Percentiles rank a stretch among this genome's conserved stretches.
Conservation (phyloP, 1,140 invertebrate species). For the Drosophila kurseongensis region DNA sequence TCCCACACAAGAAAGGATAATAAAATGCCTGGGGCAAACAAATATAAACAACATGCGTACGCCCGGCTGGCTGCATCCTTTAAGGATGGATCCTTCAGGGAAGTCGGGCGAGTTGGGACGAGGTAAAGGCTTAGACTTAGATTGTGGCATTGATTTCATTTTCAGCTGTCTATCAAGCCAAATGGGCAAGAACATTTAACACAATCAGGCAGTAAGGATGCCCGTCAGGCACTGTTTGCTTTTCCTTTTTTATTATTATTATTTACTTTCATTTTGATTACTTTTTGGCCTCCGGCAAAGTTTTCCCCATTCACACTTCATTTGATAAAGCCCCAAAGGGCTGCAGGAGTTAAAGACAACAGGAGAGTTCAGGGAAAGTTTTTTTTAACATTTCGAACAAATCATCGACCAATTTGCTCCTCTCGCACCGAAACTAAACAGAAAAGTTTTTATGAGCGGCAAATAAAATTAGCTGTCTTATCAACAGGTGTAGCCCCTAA, state of each 20-base stretch:
- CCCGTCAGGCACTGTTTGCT: slow-evolving; percentile 26
- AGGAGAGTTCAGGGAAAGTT: slow-evolving; percentile 12
- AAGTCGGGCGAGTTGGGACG: slow-evolving; percentile 4
- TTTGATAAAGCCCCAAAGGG: slow-evolving; percentile 37
- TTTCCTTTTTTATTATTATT: slow-evolving; percentile 63
- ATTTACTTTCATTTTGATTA: slow-evolving; percentile 78
- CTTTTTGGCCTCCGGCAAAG: slow-evolving; percentile 54
- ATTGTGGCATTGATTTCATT: slow-evolving; percentile 74
- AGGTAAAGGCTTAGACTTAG: slow-evolving; percentile 67
- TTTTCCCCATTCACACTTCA: slow-evolving; percentile 67
- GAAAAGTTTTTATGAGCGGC: slow-evolving; percentile 45
- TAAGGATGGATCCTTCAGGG: slow-evolving; percentile 46
- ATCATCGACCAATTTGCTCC: slow-evolving; percentile 63
- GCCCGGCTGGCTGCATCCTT: slow-evolving; percentile 58
- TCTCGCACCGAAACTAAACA: slow-evolving; percentile 16
- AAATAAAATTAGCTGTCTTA: slow-evolving; percentile 71
- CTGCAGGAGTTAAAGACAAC: slow-evolving; percentile 15
- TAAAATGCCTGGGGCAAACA: slow-evolving; percentile 61
- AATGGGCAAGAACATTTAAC: slow-evolving; percentile 62
- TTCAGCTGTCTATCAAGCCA: slow-evolving; percentile 42
- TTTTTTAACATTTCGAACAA: slow-evolving; percentile 31
- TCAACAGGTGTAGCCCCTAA: slow-evolving; percentile 70
- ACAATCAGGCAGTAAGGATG: slow-evolving; percentile 47
- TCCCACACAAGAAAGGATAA: slow-evolving; percentile 70
- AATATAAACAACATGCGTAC: slow-evolving; percentile 72